phyloP scores from a whole-genome alignment of 2,888 invertebrate species.

The Auanema freiburgensis region DNA sequence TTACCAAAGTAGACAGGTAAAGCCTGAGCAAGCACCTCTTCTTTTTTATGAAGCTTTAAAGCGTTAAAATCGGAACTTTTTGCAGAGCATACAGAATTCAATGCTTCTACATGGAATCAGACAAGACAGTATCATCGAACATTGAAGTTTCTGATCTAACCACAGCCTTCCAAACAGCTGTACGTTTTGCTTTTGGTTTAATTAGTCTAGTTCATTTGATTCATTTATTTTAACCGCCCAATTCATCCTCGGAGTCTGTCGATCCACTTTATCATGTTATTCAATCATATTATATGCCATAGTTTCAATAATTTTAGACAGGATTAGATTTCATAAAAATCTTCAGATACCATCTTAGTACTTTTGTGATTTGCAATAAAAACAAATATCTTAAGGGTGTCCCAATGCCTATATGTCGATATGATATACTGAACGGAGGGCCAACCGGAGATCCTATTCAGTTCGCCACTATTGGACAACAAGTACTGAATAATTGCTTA shows the following conservation, averaged over 20 bases:
- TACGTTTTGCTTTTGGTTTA: slow-evolving; percentile 19
- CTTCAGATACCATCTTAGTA: neutral
- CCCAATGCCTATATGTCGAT: slow-evolving; percentile 58
- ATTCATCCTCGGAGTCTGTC: neutral
- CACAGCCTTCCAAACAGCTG: slow-evolving; percentile 58
- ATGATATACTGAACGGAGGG: slow-evolving; percentile 59
- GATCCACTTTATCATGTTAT: neutral
- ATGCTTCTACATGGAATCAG: slow-evolving; percentile 62
- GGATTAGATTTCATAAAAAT: no score
- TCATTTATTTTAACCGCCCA: no score
- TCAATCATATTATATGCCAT: neutral
- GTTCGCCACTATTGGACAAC: slow-evolving; percentile 58
- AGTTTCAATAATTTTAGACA: neutral
- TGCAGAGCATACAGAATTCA: slow-evolving; percentile 55
- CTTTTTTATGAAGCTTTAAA: neutral
- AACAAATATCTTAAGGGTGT: slow-evolving; percentile 39
- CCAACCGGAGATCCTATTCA: slow-evolving; percentile 55
- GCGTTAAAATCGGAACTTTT: neutral
- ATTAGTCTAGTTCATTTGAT: no score
- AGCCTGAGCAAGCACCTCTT: neutral
- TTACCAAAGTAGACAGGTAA: slow-evolving; percentile 45
- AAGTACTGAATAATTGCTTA: slow-evolving; percentile 17
- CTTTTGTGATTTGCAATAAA: neutral
- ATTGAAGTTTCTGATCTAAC: slow-evolving; percentile 58
- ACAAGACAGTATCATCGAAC: slow-evolving; percentile 55